Evolutionary conservation across 2,797 vertebrate species (phyloP).

Genomic region (Cossypha caffra): DNA sequence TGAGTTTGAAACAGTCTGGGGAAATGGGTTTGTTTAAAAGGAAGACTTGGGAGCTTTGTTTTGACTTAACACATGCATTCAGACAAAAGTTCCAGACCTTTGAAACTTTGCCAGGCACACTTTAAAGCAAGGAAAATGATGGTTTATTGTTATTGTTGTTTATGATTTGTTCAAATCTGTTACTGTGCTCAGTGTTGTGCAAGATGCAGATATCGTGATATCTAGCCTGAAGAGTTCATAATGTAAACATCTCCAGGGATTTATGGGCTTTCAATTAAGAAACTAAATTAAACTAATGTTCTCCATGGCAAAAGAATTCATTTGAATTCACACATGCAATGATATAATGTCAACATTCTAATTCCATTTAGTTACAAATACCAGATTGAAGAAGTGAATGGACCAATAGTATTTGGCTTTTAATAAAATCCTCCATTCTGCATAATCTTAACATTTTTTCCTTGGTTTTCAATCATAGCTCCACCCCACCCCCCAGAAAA

Average conservation of each 20-base stretch:
- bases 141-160: background rate
- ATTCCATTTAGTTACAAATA: background rate
- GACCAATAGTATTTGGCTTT: background rate
- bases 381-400: background rate
- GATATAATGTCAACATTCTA: background rate
- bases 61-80: background rate
- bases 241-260: background rate
- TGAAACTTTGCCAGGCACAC: background rate
- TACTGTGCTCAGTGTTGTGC: background rate
- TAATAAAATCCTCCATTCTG: background rate
- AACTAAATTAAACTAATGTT: background rate
- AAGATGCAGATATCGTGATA: background rate
- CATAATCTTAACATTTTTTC: background rate
- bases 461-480: background rate
- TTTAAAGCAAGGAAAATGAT: background rate
- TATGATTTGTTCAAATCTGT: background rate
- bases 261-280: background rate
- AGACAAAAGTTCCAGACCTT: background rate
- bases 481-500: fast-evolving
- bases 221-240: background rate
- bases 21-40: background rate
- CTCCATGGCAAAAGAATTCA: background rate
- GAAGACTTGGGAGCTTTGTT: background rate
- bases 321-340: background rate
- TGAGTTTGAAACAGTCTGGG: background rate